phyloP scores from a whole-genome alignment of 2,113 vertebrate genomes.

The Sceloporus tristichus region DNA sequence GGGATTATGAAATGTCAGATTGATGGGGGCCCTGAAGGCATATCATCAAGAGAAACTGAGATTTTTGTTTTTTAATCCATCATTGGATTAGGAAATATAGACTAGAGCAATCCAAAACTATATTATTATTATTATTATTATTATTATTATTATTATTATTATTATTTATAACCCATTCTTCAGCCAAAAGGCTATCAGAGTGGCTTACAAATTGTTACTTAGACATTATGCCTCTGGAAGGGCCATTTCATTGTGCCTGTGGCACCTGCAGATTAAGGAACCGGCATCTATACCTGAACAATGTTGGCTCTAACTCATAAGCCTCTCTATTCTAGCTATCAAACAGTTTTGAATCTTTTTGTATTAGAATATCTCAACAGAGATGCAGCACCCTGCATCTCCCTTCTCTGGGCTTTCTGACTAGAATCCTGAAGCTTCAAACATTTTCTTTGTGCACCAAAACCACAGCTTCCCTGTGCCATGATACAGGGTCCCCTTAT shows the following conservation, averaged over 20 bases:
- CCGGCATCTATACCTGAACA: conserved; percentile 7
- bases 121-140: too few relatives aligned
- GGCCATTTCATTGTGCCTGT: conserved; percentile 25
- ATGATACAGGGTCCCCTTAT: not conserved
- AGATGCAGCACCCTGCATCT: not conserved
- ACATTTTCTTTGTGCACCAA: not conserved
- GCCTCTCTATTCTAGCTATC: conserved; percentile 5
- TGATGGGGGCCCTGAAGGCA: conserved; percentile 49
- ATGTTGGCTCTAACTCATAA: conserved; percentile 15
- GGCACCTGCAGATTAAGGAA: conserved; percentile 46
- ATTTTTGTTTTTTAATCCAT: conserved; percentile 13
- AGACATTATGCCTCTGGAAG: conserved; percentile 46
- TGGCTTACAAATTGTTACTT: too few relatives aligned
- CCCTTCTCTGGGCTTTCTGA: not conserved
- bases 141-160: too few relatives aligned
- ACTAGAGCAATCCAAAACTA: conserved; percentile 2
- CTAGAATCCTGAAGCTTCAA: not conserved
- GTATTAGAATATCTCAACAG: not conserved
- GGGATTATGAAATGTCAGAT: conserved; percentile 74
- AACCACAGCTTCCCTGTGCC: not conserved
- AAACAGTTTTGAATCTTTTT: conserved; percentile 14
- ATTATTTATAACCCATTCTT: too few relatives aligned
- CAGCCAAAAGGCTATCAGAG: too few relatives aligned
- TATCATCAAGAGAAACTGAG: conserved; percentile 47
- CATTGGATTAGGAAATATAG: conserved; percentile 49